A percentile compares a stretch with the other conserved stretches of the same genome.
phyloP scores from a whole-genome alignment of 2,113 vertebrate genomes.

The Elaphurus davidianus region DNA sequence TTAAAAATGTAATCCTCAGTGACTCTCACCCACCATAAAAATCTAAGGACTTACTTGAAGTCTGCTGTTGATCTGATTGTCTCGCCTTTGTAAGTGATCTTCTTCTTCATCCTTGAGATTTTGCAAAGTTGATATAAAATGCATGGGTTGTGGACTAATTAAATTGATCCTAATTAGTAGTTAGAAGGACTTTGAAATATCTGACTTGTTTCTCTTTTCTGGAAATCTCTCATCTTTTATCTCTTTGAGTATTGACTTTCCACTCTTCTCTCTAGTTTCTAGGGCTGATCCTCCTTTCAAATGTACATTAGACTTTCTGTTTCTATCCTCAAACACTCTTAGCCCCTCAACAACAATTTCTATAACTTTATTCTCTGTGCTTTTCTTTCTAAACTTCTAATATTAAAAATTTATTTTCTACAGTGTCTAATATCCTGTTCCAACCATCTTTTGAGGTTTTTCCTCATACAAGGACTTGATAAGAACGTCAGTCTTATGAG shows the following conservation, averaged over 20 bases:
- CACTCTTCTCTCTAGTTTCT: not conserved
- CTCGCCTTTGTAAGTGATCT: not conserved
- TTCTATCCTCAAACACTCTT: not conserved
- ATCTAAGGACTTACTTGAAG: rapidly evolving
- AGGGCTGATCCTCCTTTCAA: not conserved
- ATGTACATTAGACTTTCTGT: not conserved
- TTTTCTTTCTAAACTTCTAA: not conserved
- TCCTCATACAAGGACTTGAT: not conserved
- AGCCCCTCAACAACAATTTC: not conserved
- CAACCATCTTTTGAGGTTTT: not conserved
- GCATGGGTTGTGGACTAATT: not conserved
- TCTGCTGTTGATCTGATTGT: not conserved
- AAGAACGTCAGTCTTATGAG: not conserved
- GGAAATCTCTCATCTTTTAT: not conserved
- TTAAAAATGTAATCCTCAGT: not conserved
- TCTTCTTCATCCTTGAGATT: not conserved
- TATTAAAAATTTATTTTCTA: not conserved
- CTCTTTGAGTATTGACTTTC: not conserved
- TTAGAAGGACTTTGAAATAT: not conserved
- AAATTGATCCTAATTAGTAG: not conserved
- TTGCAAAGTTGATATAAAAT: not conserved
- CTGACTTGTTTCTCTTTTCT: not conserved
- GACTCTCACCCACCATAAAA: not conserved
- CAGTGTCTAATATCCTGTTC: not conserved
- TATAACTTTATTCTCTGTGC: not conserved